These are phyloP conservation scores for Platycercus adscitus DNA, from an alignment of 2,113 vertebrate genomes.

Conservation along the genomic window DNA sequence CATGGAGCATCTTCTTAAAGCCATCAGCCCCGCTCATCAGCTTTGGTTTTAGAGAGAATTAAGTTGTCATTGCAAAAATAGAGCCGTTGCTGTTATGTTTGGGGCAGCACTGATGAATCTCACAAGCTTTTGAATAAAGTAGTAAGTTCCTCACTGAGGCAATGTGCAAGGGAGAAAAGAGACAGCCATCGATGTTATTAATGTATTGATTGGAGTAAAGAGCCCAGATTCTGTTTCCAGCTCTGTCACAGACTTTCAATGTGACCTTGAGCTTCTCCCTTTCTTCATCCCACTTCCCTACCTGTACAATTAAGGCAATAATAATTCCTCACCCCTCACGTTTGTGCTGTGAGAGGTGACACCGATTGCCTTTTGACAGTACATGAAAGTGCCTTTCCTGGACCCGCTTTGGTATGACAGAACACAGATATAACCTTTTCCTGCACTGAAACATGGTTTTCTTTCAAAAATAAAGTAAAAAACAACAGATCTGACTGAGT, in stretches of 20 bases:
- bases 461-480: neutral
- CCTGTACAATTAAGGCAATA: neutral
- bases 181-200: neutral
- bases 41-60: neutral
- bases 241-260: fast-evolving
- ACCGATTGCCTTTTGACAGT: neutral
- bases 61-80: fast-evolving
- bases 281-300: neutral
- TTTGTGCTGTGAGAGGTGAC: neutral
- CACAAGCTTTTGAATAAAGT: neutral
- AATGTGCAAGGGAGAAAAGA: neutral
- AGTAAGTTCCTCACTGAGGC: neutral
- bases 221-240: neutral
- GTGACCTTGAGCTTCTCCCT: neutral
- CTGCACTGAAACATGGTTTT: neutral
- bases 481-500: fast-evolving
- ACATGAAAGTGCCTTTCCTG: neutral
- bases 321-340: neutral
- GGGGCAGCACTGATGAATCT: neutral
- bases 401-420: neutral
- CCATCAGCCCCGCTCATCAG: neutral
- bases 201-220: neutral
- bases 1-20: neutral
- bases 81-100: neutral
- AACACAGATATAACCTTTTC: neutral